A percentile compares a stretch with the other conserved stretches of the same genome.
Evolutionary conservation across 1,140 invertebrate genomes (phyloP).

Genomic region (Drosophila prosaltans): DNA sequence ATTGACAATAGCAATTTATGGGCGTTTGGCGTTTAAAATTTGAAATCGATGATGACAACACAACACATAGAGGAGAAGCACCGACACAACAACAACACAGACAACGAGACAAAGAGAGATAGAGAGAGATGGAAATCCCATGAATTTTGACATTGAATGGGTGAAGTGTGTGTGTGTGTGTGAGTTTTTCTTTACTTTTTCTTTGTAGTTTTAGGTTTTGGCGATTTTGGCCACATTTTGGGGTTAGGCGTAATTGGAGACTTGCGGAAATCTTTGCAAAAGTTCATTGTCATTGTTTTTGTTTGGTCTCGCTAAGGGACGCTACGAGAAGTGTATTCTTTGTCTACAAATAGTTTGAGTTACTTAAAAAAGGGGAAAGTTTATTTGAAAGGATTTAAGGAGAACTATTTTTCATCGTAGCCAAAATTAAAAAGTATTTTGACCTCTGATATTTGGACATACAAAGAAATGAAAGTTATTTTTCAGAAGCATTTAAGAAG

Average conservation of each 20-base stretch:
- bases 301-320: too few species aligned
- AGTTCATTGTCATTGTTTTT: neutral
- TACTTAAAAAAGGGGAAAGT: too few species aligned
- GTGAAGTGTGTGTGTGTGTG: neutral
- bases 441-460: too few species aligned
- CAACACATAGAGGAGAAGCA: neutral
- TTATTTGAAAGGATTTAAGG: too few species aligned
- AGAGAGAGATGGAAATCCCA: slow-evolving; percentile 16
- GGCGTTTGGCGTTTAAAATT: slow-evolving; percentile 67
- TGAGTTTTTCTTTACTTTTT: neutral
- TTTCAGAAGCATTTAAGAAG: too few species aligned
- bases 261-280: neutral
- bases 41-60: slow-evolving; percentile 56
- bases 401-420: too few species aligned
- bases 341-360: too few species aligned
- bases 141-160: slow-evolving; percentile 40
- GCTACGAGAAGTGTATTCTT: too few species aligned
- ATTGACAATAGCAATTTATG: slow-evolving; percentile 66
- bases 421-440: too few species aligned
- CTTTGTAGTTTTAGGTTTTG: neutral
- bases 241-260: slow-evolving; percentile 7
- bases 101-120: slow-evolving; percentile 5
- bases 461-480: too few species aligned
- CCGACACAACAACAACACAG: slow-evolving; percentile 13
- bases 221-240: neutral